A percentile compares a stretch with the other conserved stretches of the same genome.
Conservation (phyloP, 2,113 vertebrate genomes). For the Corythornis vintsioides region DNA sequence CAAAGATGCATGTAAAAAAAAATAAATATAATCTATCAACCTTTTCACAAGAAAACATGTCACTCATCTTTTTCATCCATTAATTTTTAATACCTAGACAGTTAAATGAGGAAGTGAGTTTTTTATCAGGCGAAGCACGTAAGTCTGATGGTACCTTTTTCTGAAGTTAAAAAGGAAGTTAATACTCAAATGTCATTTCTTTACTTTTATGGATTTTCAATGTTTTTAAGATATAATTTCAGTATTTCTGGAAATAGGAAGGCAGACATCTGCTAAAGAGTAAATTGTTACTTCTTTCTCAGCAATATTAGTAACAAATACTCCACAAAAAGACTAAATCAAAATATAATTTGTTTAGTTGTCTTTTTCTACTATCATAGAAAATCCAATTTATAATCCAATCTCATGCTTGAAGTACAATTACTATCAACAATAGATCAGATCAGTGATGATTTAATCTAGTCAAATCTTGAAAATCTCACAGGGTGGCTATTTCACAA, state of each 20-base stretch:
- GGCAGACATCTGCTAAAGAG: not conserved
- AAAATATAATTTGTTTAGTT: not conserved
- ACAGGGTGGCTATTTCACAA: not conserved
- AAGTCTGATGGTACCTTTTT: not conserved
- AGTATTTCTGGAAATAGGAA: not conserved
- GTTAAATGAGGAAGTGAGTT: constrained; percentile 9
- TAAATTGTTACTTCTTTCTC: not conserved
- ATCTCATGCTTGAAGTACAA: not conserved
- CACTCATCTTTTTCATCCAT: constrained; percentile 3
- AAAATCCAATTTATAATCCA: not conserved
- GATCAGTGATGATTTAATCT: not conserved
- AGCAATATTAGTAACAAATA: not conserved
- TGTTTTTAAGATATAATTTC: not conserved
- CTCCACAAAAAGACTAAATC: not conserved
- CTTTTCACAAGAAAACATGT: constrained; percentile 1
- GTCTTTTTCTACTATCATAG: not conserved
- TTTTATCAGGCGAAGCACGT: constrained; percentile 21
- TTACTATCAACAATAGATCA: not conserved
- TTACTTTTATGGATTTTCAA: not conserved
- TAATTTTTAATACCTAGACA: constrained; percentile 37
- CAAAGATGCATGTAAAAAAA: not conserved
- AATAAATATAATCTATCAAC: not conserved
- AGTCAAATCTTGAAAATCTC: not conserved
- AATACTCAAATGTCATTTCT: not conserved
- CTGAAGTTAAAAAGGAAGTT: constrained; percentile 8